These are phyloP conservation scores for Unio pictorum DNA, from an alignment of 2,888 invertebrate genomes.

Conservation along the genomic window DNA sequence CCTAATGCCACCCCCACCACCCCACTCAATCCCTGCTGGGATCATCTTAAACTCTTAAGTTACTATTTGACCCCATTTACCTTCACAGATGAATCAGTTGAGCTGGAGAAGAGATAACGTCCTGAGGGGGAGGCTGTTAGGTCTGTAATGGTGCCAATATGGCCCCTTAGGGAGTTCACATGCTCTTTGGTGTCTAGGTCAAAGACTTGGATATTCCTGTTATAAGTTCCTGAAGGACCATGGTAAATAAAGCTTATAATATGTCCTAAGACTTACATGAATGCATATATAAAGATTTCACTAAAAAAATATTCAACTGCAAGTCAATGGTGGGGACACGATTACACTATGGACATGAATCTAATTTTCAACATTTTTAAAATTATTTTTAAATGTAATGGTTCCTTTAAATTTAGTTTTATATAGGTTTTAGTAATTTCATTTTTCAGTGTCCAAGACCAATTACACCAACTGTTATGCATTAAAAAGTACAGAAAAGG, in stretches of 20 bases:
- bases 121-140: conserved; percentile 57
- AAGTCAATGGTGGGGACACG: no score
- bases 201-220: conserved; percentile 63
- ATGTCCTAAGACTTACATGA: neutral
- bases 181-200: conserved; percentile 48
- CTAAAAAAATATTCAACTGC: no score
- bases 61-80: conserved; percentile 29
- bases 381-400: no score
- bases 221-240: conserved; percentile 59
- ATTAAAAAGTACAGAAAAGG: no score
- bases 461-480: no score
- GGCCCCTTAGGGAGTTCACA: conserved; percentile 56
- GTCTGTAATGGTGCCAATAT: conserved; percentile 59
- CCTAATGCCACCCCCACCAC: no score
- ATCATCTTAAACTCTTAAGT: no score
- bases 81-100: conserved; percentile 63
- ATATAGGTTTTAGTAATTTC: neutral
- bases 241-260: conserved; percentile 1
- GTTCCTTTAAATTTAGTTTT: no score
- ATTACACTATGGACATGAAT: no score
- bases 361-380: no score
- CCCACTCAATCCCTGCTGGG: no score
- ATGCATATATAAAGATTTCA: neutral
- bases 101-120: conserved; percentile 61
- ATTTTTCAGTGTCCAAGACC: neutral